phyloP scores from a whole-genome alignment of 30 jellyfish, hydroid and myxozoan genomes.

The Kudoa iwatai region DNA sequence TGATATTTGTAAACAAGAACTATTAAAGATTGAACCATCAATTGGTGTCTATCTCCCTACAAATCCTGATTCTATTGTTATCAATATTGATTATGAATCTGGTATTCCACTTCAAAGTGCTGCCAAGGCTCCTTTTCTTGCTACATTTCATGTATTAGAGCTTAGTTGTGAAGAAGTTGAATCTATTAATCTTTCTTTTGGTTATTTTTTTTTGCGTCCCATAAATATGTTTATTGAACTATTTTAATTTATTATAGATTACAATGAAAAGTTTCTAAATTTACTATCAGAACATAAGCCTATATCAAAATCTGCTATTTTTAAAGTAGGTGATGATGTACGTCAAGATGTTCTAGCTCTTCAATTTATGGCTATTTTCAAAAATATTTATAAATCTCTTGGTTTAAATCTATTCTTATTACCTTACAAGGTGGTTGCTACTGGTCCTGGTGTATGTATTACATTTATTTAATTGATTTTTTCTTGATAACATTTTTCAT shows the following conservation, averaged over 20 bases:
- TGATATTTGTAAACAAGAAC: constrained; percentile 39
- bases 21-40: constrained; percentile 14
- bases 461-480: too few relatives aligned
- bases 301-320: constrained; percentile 7
- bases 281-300: constrained; percentile 2
- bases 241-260: too few relatives aligned
- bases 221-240: too few relatives aligned
- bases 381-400: constrained; percentile 29
- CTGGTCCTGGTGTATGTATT: constrained; percentile 68
- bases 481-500: too few relatives aligned
- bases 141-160: constrained; percentile 31
- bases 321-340: constrained; percentile 98
- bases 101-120: constrained; percentile 99
- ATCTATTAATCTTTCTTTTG: constrained; percentile 5
- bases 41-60: constrained; percentile 84
- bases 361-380: constrained; percentile 70
- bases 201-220: too few relatives aligned
- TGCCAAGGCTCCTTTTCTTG: constrained; percentile 98
- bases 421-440: constrained; percentile 91
- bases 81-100: constrained; percentile 50
- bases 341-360: constrained; percentile 97
- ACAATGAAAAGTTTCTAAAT: too few relatives aligned
- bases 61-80: constrained; percentile 55
- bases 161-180: constrained; percentile 42
- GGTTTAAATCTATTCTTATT: constrained; percentile 28